phyloP scores from a whole-genome alignment of 37 sponge, comb jelly and placozoan species.

The Spongilla lacustris region DNA sequence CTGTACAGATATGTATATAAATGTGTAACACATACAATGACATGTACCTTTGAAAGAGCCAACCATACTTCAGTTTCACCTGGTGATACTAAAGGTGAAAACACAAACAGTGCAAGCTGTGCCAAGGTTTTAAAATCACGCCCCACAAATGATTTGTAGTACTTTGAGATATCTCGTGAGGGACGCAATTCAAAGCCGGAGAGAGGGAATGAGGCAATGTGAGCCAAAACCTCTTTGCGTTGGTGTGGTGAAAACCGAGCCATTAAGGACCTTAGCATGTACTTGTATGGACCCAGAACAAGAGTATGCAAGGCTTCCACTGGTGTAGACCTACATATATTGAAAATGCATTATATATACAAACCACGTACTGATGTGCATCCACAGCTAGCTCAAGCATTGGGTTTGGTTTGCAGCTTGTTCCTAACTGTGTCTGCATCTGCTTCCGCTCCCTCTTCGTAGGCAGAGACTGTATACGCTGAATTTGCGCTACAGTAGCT shows the following conservation, averaged over 20 bases:
- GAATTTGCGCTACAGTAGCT: too few species aligned
- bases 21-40: too few species aligned
- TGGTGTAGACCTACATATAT: too few species aligned
- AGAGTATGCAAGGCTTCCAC: constrained; percentile 49
- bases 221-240: constrained; percentile 31
- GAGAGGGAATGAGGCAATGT: constrained; percentile 2
- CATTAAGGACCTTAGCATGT: constrained; percentile 28
- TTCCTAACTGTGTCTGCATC: too few species aligned
- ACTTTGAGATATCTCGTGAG: background rate
- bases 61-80: constrained; percentile 7
- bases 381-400: too few species aligned
- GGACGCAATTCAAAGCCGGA: constrained; percentile 27
- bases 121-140: constrained; percentile 48
- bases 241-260: background rate
- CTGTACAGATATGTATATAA: too few species aligned
- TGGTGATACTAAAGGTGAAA: constrained; percentile 10
- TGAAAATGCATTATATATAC: too few species aligned
- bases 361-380: too few species aligned
- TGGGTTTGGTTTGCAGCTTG: too few species aligned
- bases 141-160: constrained; percentile 35
- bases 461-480: too few species aligned
- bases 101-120: constrained; percentile 42
- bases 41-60: constrained; percentile 7
- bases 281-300: constrained; percentile 48
- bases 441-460: too few species aligned